A percentile compares a stretch with the other conserved stretches of the same genome.
These are phyloP conservation scores for Uromys caudimaculatus DNA, from an alignment of 2,797 vertebrate species.

Conservation along the genomic window DNA sequence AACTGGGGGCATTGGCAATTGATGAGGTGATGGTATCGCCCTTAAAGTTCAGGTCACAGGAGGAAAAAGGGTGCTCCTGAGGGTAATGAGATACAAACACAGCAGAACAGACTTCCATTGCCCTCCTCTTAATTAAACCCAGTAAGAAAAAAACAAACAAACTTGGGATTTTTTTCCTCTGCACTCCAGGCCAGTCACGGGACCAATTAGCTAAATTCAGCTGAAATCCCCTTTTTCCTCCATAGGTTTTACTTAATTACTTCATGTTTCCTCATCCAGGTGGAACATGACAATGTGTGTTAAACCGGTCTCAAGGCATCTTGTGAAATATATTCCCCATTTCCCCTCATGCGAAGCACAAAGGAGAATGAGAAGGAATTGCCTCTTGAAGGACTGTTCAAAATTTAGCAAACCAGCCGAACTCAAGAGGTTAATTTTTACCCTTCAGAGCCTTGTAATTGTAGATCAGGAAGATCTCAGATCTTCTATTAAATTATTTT, in stretches of 20 bases:
- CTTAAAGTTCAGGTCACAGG: constrained; percentile 72
- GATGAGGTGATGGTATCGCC: constrained; percentile 79
- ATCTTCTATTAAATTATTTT: constrained; percentile 42
- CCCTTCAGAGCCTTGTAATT: constrained; percentile 37
- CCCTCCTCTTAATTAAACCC: constrained; percentile 65
- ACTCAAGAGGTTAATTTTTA: constrained; percentile 53
- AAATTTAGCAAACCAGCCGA: constrained; percentile 48
- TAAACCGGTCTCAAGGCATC: constrained; percentile 8
- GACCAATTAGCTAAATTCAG: constrained; percentile 70
- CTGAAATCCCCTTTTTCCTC: constrained; percentile 60
- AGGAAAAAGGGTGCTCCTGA: constrained; percentile 76
- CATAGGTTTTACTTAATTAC: constrained; percentile 64
- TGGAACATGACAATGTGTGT: constrained; percentile 46
- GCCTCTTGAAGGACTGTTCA: not conserved
- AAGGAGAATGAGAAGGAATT: constrained; percentile 36
- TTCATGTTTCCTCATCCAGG: constrained; percentile 56
- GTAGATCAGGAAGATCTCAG: constrained; percentile 10
- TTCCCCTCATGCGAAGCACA: not conserved
- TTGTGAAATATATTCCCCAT: not conserved
- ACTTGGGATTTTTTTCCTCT: constrained; percentile 69
- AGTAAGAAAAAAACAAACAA: not conserved
- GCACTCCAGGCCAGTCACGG: constrained; percentile 1
- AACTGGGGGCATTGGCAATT: constrained; percentile 78
- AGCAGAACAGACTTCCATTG: constrained; percentile 1
- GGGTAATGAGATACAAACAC: constrained; percentile 73